Base-by-base conservation (phyloP, 2,888 invertebrate genomes). In the Melieria picta region DNA sequence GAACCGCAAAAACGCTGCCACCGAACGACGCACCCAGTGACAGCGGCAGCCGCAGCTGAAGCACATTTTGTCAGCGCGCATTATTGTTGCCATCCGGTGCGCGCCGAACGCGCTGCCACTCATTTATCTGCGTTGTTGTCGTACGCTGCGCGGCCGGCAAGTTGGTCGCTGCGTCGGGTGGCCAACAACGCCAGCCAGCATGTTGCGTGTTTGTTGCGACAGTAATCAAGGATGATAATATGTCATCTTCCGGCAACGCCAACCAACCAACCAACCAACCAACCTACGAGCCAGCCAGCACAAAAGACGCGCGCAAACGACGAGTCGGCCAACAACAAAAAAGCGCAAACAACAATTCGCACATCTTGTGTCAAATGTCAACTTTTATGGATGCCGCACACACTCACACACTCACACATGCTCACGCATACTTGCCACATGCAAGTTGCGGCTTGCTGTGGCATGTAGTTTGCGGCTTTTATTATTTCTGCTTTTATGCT, bases 181-280 rank as follows among this genome's bases (percentile, higher is more conserved):
- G 30, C 30, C 30, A 30, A 30, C 30, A 30, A 13, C 52, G 13
- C 4, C 52, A 11, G 9, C n/a, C 7, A 42, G 57, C 57, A 30
- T 62, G 13, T n/a, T 50, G 64, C 56, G 63, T 46, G 57, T 57
- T 63, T 56, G 58, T 69, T 64, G 63, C 66, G 71, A 66, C 71
- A 56, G 62, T 66, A 66, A 71, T 66, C 71, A 71, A 66, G 71
- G 66, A 62, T 71, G 71, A 71, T 66, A 71, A 71, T 71, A 56
- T 63, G 71, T 71, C 71, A 66, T 66, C 57, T 57, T 56, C 57
- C 30, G 30, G 61, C 46, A 65, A 50, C 11, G 9, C 30, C 13
- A 50, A 50, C 6, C 9, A 30, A 30, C 30, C 30, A 16, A 16
- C 16, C 16, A 30, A 30, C 30, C 30, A 30, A 30, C 30, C 30